Base-by-base conservation (phyloP, 2,797 vertebrate species). In the Diplodus sargus region DNA sequence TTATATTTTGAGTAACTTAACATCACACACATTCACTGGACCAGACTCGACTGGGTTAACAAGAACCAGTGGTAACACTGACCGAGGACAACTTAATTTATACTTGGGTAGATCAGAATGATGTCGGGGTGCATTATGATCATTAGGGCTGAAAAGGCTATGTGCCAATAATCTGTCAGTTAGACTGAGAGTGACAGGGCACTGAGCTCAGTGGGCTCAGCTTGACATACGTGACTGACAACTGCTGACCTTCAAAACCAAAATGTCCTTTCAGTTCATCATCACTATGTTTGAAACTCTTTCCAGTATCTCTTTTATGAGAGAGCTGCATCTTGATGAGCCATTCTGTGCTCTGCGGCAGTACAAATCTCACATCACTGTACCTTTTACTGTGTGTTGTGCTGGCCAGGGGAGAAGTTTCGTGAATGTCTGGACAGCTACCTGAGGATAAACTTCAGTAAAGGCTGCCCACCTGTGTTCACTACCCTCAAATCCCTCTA, bases 381-480 rank as follows among this genome's bases (percentile, higher is more conserved):
- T 63, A 28, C 34, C 43, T 64, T 42, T 42, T 61, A 11, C 69
- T 74, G 57, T 81, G 23, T 61, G 67, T 70, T 68, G 66, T 81
- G 85, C 60, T 76, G 72, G 66, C 61, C 76, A 98, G 97, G 97
- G 90, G 97, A 96, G 82, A 97, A 95, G 90, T 97, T 98, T 92
- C 94, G 95, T 88, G 96, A 97, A 79, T 97, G 96, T 93, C 92
- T 98, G 94, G 97, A 98, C 95, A 96, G 95, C 79, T 98, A 97
- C 91, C 95, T 98, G 89, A 96, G 97, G 93, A 96, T 97, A 95
- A 98, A 98, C 94, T 97, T 98, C 93, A 97, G 96, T 89, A 98
- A 98, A 91, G 97, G 97, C 74, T 97, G 97, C 62, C 97, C 97
- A 8, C 97, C 97, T 0, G 96, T 98, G 83, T 98, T 97, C 87